Evolutionary conservation across 2,797 vertebrate genomes (phyloP), one percentile per base, ranked within the genome.

Genomic region (Anabas testudineus): DNA sequence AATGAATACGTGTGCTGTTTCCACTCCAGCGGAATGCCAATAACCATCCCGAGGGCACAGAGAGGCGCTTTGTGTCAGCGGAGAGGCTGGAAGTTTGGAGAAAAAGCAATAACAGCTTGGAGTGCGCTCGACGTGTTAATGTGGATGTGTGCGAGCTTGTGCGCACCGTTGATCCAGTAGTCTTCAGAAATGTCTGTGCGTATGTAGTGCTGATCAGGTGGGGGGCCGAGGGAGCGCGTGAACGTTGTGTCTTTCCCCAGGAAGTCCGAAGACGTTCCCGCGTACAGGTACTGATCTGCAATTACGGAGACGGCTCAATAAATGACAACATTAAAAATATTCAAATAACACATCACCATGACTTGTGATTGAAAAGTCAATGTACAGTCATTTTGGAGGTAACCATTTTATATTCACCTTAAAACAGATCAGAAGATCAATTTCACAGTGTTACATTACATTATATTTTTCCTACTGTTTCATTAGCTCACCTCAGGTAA

Each of bases 171-270:
- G 90, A 99, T 97, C 97, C 97, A 99, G 90, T 98, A 96, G 90
- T 99, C 96, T 47, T 99, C 97, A 7, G 98, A 97, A 83, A 97
- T 96, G 86, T 99, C 98, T 2, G 97, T 99, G 86, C 97, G 95
- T 87, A 99, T 96, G 93, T 95, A 98, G 89, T 97, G 95, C 85
- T 97, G 96, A 88, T 97, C 95, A 2, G 95, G 95, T 61, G 95
- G 91, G 59, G 96, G 95, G 55, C 97, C 98, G 5, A 99, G 94
- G 57, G 97, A 99, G 74, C 98, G 96, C 14, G 97, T 97, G 90
- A 99, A 96, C 0, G 95, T 95, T 0, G 96, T 96, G 78, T 99
- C 98, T 89, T 99, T 99, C 83, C 98, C 97, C 87, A 99, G 94
- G 90, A 99, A 99, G 93, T 99, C 98, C 43, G 97, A 99, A 18